These are phyloP conservation scores for Leptinotarsa defecta DNA, from an alignment of 1,140 invertebrate genomes.

Conservation along the genomic window DNA sequence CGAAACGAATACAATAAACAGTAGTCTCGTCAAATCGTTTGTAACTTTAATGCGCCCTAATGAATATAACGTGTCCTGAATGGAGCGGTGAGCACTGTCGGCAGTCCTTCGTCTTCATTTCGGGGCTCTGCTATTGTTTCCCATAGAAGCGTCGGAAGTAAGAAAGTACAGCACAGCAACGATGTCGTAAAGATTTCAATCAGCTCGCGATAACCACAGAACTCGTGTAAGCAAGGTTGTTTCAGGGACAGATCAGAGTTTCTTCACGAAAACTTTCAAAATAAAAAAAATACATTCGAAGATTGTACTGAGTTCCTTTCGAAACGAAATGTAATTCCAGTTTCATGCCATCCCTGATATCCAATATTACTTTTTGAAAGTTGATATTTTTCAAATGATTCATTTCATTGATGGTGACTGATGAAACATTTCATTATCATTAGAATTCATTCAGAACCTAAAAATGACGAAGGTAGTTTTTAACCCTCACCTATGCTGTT, in stretches of 20 bases:
- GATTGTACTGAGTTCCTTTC: too few species aligned
- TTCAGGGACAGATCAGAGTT: not conserved
- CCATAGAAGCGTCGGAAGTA: slow-evolving; percentile 10
- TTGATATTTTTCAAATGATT: too few species aligned
- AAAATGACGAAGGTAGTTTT: too few species aligned
- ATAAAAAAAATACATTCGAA: too few species aligned
- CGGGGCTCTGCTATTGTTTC: slow-evolving; percentile 21
- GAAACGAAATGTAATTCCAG: too few species aligned
- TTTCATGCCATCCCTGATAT: too few species aligned
- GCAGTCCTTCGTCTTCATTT: slow-evolving; percentile 37
- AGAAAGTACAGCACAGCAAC: slow-evolving; percentile 15
- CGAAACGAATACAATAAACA: slow-evolving; percentile 21
- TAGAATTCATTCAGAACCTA: too few species aligned
- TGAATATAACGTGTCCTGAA: slow-evolving; percentile 35
- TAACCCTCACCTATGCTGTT: too few species aligned
- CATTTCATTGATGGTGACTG: too few species aligned
- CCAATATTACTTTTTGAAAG: too few species aligned
- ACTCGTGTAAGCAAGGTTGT: not conserved
- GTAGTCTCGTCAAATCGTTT: slow-evolving; percentile 32
- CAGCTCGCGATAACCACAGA: not conserved
- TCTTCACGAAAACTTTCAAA: too few species aligned
- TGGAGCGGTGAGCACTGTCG: slow-evolving; percentile 18
- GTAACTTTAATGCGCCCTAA: slow-evolving; percentile 34
- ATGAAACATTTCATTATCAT: too few species aligned
- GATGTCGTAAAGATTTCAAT: slow-evolving; percentile 36